phyloP scores from a whole-genome alignment of 2,888 invertebrate genomes.

The Hypercompe scribonia region DNA sequence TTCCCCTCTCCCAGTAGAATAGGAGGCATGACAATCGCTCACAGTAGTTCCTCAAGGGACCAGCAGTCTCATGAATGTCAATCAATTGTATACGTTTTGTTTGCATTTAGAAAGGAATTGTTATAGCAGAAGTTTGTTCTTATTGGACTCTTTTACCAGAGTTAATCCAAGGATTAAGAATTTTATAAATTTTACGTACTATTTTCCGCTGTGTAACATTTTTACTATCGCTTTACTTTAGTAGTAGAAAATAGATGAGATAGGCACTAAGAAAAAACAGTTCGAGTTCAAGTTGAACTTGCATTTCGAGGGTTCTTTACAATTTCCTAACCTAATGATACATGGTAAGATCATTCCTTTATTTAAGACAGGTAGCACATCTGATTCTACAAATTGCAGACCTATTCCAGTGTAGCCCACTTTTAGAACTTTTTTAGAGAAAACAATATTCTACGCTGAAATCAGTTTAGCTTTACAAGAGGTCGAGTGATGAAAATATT shows the following conservation, averaged over 20 bases:
- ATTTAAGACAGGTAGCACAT: too few relatives aligned
- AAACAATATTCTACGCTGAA: too few relatives aligned
- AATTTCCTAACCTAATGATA: too few relatives aligned
- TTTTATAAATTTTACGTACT: background rate
- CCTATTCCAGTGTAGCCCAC: too few relatives aligned
- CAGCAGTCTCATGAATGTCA: constrained; percentile 46
- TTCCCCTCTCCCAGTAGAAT: constrained; percentile 7
- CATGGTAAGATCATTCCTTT: too few relatives aligned
- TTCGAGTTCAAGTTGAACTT: background rate
- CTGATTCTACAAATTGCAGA: too few relatives aligned
- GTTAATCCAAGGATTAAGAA: background rate
- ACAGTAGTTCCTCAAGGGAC: constrained; percentile 13
- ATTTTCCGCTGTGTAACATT: too few relatives aligned
- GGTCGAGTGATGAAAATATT: too few relatives aligned
- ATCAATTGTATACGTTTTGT: constrained; percentile 38
- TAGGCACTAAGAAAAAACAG: background rate
- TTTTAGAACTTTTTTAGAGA: too few relatives aligned
- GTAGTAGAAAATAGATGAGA: too few relatives aligned
- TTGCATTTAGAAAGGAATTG: constrained; percentile 9
- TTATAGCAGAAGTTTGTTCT: background rate
- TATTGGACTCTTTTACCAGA: background rate
- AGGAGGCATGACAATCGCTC: constrained; percentile 24
- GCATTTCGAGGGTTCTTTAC: background rate
- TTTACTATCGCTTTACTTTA: too few relatives aligned
- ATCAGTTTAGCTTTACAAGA: too few relatives aligned